Conservation (phyloP, 2,113 vertebrate species). For the Entosphenus tridentatus region DNA sequence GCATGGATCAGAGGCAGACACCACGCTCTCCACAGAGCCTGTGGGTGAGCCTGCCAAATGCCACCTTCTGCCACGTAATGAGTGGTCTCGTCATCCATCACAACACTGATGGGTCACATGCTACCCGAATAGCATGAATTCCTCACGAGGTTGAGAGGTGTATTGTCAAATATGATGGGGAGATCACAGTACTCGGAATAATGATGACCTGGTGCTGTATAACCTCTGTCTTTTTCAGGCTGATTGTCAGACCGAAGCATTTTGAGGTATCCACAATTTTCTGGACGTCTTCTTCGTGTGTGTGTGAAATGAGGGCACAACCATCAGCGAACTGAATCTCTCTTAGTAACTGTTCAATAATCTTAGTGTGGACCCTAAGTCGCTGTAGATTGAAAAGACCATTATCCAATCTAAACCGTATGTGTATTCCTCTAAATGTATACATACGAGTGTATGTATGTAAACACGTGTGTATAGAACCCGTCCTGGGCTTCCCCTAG, state of each 20-base stretch:
- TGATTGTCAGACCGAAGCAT: not conserved
- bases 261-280: not conserved
- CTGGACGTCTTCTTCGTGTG: conserved; percentile 1
- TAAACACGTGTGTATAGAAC: no score
- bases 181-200: not conserved
- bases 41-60: not conserved
- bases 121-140: no score
- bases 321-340: not conserved
- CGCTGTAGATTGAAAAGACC: not conserved
- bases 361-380: not conserved
- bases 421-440: not conserved
- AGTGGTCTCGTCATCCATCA: not conserved
- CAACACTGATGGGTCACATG: not conserved
- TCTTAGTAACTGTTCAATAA: not conserved
- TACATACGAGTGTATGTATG: no score
- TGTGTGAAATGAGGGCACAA: not conserved
- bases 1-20: not conserved
- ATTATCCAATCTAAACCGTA: not conserved
- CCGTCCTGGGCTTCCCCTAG: no score
- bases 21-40: not conserved
- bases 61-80: not conserved
- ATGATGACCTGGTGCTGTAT: not conserved
- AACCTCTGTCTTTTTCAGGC: not conserved
- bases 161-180: no score
- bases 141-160: no score